A percentile compares a stretch with the other conserved stretches of the same genome.
Evolutionary conservation across 2,113 vertebrate species (phyloP).

Genomic region (Engystomops pustulosus): DNA sequence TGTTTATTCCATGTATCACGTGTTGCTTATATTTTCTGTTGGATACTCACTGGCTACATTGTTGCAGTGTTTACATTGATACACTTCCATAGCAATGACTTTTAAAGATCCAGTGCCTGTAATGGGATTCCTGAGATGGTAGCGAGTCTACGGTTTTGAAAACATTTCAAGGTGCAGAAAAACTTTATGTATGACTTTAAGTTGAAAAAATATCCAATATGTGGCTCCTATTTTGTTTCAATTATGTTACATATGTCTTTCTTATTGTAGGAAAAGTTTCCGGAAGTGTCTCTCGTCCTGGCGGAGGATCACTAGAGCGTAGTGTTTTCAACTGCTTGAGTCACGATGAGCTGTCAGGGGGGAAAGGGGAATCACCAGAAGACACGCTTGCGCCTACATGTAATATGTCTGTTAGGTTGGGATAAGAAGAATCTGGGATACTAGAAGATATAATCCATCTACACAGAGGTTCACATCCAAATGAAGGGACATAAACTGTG

Average conservation of each 20-base stretch:
- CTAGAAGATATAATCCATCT: slow-evolving; percentile 1
- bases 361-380: slow-evolving; percentile 41
- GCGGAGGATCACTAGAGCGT: slow-evolving; percentile 4
- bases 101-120: background rate
- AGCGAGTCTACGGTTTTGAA: background rate
- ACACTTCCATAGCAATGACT: background rate
- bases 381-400: slow-evolving; percentile 17
- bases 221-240: background rate
- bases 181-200: background rate
- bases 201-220: background rate
- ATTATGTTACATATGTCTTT: slow-evolving; percentile 2
- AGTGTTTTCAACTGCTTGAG: slow-evolving; percentile 23
- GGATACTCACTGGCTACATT: background rate
- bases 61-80: background rate
- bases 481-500: slow-evolving; percentile 54
- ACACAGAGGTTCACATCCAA: slow-evolving; percentile 14
- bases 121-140: background rate
- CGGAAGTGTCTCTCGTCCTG: slow-evolving; percentile 1
- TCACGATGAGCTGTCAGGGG: slow-evolving; percentile 55
- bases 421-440: slow-evolving; percentile 15
- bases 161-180: background rate
- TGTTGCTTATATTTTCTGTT: background rate
- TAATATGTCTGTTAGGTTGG: background rate
- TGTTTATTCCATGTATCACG: background rate
- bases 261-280: slow-evolving; percentile 41